These are phyloP conservation scores for Rhinella marina DNA, from an alignment of 2,797 vertebrate species.

Conservation along the genomic window DNA sequence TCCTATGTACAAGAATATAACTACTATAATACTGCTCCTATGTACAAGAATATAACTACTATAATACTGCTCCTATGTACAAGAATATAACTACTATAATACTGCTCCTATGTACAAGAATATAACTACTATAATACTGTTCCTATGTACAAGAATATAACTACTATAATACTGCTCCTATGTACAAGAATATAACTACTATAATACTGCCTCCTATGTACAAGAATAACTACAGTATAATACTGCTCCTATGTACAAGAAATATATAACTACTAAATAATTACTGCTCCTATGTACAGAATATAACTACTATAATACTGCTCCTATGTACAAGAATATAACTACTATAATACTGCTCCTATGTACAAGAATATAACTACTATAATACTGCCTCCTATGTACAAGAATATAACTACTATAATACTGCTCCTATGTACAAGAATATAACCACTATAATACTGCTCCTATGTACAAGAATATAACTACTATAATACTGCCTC, in stretches of 20 bases:
- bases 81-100: background rate
- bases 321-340: background rate
- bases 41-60: background rate
- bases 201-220: background rate
- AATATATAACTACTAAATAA: constrained; percentile 12
- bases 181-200: background rate
- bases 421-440: background rate
- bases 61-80: background rate
- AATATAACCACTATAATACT: background rate
- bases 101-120: background rate
- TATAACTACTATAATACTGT: background rate
- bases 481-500: no score
- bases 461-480: background rate
- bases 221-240: constrained; percentile 4
- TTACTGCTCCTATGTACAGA: background rate
- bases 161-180: background rate
- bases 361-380: constrained; percentile 11
- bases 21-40: constrained; percentile 3
- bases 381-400: background rate
- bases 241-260: background rate
- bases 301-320: background rate
- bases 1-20: background rate
- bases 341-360: background rate
- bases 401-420: background rate
- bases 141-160: background rate